Percentiles rank a stretch among this genome's conserved stretches.
These are phyloP conservation scores for Liasis olivaceus DNA, from an alignment of 2,797 vertebrate genomes.

Conservation along the genomic window DNA sequence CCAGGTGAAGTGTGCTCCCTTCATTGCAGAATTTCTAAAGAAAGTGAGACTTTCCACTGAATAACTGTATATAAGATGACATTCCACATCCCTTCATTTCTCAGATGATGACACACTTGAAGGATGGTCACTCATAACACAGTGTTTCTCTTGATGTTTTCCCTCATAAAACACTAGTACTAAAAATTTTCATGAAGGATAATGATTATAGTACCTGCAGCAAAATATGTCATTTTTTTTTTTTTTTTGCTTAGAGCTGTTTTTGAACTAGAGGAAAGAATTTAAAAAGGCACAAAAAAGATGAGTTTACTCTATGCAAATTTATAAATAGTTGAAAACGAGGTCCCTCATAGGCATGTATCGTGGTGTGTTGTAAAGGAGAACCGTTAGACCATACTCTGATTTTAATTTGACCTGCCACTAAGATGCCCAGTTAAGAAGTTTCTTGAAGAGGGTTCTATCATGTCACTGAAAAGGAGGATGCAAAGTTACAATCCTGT, in stretches of 20 bases:
- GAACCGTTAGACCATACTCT: constrained; percentile 20
- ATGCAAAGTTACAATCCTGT: not conserved
- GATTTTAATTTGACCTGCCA: constrained; percentile 25
- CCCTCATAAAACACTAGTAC: not conserved
- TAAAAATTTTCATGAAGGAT: not conserved
- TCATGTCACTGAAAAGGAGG: constrained; percentile 16
- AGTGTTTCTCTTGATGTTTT: constrained; percentile 27
- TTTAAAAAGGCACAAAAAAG: constrained; percentile 16
- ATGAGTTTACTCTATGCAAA: not conserved
- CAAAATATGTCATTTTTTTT: not conserved
- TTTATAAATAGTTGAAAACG: constrained; percentile 13
- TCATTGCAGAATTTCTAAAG: too few species aligned
- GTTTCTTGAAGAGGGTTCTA: constrained; percentile 10
- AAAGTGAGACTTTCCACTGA: not conserved
- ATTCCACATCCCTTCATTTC: not conserved
- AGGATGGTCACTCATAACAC: not conserved
- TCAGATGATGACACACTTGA: not conserved
- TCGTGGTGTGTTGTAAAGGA: constrained; percentile 9
- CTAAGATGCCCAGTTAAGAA: constrained; percentile 27
- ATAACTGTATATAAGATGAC: not conserved
- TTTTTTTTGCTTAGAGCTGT: not conserved
- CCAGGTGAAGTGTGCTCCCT: too few species aligned
- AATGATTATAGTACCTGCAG: not conserved
- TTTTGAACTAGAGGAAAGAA: not conserved
- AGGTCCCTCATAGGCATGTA: not conserved